Evolutionary conservation across 35 echinoderm and acorn worm species (phyloP).

Genomic region (Amphiura filiformis): DNA sequence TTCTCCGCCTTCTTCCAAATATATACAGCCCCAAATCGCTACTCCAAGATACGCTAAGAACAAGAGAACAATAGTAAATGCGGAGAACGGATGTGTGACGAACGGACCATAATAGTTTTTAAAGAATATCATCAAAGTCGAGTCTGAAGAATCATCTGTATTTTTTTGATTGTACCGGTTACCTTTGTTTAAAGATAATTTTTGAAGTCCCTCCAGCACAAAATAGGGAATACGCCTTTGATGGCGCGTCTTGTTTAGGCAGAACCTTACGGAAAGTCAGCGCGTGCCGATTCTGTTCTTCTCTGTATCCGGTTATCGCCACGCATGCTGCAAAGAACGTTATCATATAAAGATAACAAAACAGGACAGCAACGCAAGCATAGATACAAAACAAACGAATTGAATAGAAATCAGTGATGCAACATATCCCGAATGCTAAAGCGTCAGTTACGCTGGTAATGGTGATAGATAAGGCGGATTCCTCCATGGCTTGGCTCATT

Average conservation of each 20-base stretch:
- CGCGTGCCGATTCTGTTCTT: no score
- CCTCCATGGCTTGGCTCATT: conserved; percentile 40
- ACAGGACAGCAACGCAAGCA: no score
- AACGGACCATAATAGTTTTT: no score
- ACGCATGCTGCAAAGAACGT: conserved; percentile 69
- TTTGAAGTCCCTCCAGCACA: conserved; percentile 54
- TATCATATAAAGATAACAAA: conserved; percentile 54
- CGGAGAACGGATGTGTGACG: conserved; percentile 42
- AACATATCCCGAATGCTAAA: conserved; percentile 48
- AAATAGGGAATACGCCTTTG: conserved; percentile 22
- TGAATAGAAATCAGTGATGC: conserved; percentile 31
- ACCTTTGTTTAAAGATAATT: no score
- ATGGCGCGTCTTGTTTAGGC: conserved; percentile 17
- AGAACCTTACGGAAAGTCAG: conserved; percentile 25
- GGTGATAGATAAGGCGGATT: conserved; percentile 59
- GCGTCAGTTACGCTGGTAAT: no score
- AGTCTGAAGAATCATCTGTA: not conserved
- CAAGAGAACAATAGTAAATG: conserved; percentile 49
- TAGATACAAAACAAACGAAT: conserved; percentile 62
- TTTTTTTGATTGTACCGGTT: not conserved
- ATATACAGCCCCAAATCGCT: conserved; percentile 43
- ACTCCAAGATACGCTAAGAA: conserved; percentile 23
- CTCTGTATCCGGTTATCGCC: conserved; percentile 37
- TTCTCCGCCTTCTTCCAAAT: not conserved
- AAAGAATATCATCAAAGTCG: conserved; percentile 8